Base-by-base conservation (phyloP, 2,888 invertebrate genomes). In the Andrena bucephala region DNA sequence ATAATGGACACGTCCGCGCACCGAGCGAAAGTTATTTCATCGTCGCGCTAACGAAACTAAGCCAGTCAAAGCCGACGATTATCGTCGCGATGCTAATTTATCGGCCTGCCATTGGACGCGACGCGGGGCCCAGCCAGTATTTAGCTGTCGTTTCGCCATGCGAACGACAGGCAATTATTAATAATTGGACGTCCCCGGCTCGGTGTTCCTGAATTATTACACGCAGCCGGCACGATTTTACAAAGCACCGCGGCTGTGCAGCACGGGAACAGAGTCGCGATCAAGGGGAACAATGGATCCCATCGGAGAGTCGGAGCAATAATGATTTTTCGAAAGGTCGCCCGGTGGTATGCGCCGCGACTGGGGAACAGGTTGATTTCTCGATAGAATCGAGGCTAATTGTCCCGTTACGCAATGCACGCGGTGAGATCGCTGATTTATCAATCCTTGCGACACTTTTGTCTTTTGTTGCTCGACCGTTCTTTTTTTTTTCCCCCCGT, bases 351-450 rank as follows among this genome's bases (percentile, higher is more conserved):
- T 50, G 8, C 65, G 42, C 76, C 70, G 29, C 42, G 36, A n/a
- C 36, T 29, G 16, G 36, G 33, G 69, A 67, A 67, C 74, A 69
- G 74, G 70, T 81, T 67, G 66, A 75, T 74, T 74, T 71, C 71
- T 63, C 81, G 81, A 60, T 83, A 77, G 79, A 81, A 85, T 85
- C 86, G 80, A 86, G 85, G 85, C 84, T 85, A 85, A 85, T 85
- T 86, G 84, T 67, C 48, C 50, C 20, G 48, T 85, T 86, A 77
- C 72, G 84, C 77, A 85, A 85, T 68, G 54, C 10, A 6, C 50
- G 27, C 42, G 50, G 16, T 42, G 63, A 69, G 67, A 42, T 68
- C 72, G 69, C 73, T 72, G 81, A 81, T 81, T 73, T 72, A 79
- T 79, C 72, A 65, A 50, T 29, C n/a, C 76, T 81, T 81, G 80